Evolutionary conservation across 2,797 vertebrate species (phyloP), one percentile per base, ranked within the genome.

Genomic region (Todus mexicanus): DNA sequence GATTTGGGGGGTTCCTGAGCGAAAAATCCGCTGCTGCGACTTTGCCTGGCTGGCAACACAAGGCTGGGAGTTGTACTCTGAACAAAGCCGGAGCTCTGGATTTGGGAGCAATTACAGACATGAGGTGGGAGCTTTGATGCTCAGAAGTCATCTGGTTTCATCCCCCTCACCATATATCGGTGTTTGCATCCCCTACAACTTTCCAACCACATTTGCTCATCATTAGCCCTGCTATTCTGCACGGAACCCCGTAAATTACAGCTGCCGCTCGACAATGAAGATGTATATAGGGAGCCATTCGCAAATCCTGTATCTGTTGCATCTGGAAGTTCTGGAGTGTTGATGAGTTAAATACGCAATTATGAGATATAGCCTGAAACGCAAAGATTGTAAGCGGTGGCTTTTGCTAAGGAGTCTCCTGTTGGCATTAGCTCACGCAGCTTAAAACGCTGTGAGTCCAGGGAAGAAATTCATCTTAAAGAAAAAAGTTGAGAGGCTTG

Each of bases 281-380:
- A 75, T 69, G 92, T 93, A 85, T 50, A 56, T 81, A 20, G 87
- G 92, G 71, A 96, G 96, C 94, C 92, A 50, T 22, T 87, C 65
- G 33, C 66, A 61, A 82, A 77, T 6, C 60, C 43, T 11, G 69
- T 94, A 93, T 91, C 96, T 94, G 89, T 87, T 97, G 92, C 89
- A 93, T 95, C 95, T 92, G 95, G 78, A 97, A 92, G 96, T 59
- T 95, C 93, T 74, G 73, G 68, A 83, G 61, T 45, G 38, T 14
- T 47, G 66, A 73, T 73, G 40, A 87, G 93, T 96, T 96, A 94
- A 97, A 96, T 86, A 87, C 89, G 70, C 95, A 94, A 96, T 96
- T 94, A 97, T 38, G 93, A 97, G 96, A 95, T 94, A 92, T 94
- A 92, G 93, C 95, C 95, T 95, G 94, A 95, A 95, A 96, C 96